phyloP scores from a whole-genome alignment of 2,888 invertebrate genomes.

The Drosophila robusta region DNA sequence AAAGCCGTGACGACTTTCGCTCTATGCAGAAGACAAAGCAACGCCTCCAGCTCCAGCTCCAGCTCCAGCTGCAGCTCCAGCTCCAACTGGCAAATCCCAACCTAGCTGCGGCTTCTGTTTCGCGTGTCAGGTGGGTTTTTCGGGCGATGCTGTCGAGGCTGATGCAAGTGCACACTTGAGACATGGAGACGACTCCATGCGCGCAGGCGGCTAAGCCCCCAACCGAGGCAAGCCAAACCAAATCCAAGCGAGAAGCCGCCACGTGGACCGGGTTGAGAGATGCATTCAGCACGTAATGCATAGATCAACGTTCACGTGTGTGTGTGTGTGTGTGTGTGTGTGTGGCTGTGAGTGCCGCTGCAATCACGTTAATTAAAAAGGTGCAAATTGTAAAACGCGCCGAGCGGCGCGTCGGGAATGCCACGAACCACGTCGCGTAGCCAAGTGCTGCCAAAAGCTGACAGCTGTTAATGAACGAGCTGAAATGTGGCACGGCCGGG shows the following conservation, averaged over 20 bases:
- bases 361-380: constrained; percentile 84
- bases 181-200: constrained; percentile 56
- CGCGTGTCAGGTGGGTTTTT: constrained; percentile 48
- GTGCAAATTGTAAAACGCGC: constrained; percentile 83
- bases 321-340: constrained; percentile 17
- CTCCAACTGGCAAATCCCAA: constrained; percentile 31
- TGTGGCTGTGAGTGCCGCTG: constrained; percentile 57
- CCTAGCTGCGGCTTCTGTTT: constrained; percentile 50
- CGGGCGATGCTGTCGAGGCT: constrained; percentile 37
- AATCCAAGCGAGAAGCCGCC: constrained; percentile 22
- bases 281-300: constrained; percentile 81
- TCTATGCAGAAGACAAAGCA: constrained; percentile 70
- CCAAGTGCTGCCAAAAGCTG: constrained; percentile 81
- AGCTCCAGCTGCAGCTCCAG: constrained; percentile 19
- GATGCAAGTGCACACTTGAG: constrained; percentile 77
- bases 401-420: constrained; percentile 63
- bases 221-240: constrained; percentile 7
- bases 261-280: constrained; percentile 51
- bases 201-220: constrained; percentile 30
- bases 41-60: constrained; percentile 43
- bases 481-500: constrained; percentile 46
- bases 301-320: constrained; percentile 70
- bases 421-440: constrained; percentile 50
- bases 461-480: constrained; percentile 82
- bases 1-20: constrained; percentile 69